phyloP scores from a whole-genome alignment of 2,113 vertebrate genomes.

The Bubo blakistoni region DNA sequence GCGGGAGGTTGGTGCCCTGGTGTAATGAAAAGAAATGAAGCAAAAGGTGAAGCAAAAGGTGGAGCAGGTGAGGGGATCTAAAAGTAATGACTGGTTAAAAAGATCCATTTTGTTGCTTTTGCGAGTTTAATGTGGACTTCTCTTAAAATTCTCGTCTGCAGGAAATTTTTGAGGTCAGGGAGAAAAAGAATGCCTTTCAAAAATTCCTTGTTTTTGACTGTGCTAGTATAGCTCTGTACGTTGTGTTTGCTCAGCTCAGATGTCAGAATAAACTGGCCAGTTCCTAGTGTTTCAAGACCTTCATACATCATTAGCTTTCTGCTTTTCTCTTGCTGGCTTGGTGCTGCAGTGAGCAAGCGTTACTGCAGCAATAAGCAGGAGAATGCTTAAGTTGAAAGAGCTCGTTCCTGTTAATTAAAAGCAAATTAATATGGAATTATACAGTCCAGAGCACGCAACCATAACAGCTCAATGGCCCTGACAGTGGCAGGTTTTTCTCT shows the following conservation, averaged over 20 bases:
- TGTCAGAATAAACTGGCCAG: not conserved
- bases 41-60: not conserved
- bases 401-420: not conserved
- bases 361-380: not conserved
- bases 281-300: not conserved
- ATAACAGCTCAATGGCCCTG: no score
- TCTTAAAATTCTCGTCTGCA: not conserved
- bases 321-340: not conserved
- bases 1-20: not conserved
- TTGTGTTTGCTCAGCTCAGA: not conserved
- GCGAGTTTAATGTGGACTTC: not conserved
- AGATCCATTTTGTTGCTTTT: not conserved
- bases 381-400: not conserved
- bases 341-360: not conserved
- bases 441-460: not conserved
- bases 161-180: not conserved
- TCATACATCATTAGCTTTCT: not conserved
- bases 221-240: not conserved
- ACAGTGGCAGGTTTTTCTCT: not conserved
- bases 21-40: not conserved
- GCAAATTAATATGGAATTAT: not conserved
- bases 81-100: not conserved
- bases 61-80: not conserved
- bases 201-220: not conserved
- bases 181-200: not conserved